phyloP scores from a whole-genome alignment of 2,888 invertebrate species.

The Nomada fabriciana region DNA sequence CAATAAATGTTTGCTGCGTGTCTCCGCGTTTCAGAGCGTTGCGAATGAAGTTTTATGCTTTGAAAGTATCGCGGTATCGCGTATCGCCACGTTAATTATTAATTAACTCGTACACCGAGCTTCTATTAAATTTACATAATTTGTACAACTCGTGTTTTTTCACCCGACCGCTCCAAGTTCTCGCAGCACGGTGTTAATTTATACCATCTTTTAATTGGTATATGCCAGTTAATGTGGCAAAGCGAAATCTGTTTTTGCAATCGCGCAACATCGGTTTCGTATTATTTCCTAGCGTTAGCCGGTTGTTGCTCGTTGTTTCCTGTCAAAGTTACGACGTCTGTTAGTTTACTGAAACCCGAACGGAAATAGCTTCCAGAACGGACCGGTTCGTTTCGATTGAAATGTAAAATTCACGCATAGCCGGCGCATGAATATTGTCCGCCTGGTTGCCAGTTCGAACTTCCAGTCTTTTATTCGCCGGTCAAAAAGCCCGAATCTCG shows the following conservation, averaged over 20 bases:
- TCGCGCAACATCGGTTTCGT: background rate
- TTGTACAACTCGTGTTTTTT: slow-evolving; percentile 7
- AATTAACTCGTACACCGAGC: slow-evolving; percentile 5
- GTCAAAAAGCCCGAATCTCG: slow-evolving; percentile 12
- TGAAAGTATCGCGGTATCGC: background rate
- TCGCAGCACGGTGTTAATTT: slow-evolving; percentile 1
- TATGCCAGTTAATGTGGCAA: background rate
- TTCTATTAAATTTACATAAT: slow-evolving; percentile 25
- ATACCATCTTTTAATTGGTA: slow-evolving; percentile 13
- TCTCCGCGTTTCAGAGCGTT: background rate
- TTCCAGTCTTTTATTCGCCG: background rate
- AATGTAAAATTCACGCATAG: slow-evolving; percentile 55
- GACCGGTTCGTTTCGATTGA: slow-evolving; percentile 41
- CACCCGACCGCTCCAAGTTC: background rate
- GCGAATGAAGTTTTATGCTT: background rate
- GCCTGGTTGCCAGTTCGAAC: background rate
- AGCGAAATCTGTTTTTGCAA: background rate
- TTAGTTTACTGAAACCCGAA: slow-evolving; percentile 30
- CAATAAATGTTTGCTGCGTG: background rate
- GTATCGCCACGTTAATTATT: slow-evolving; percentile 16
- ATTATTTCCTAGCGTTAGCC: slow-evolving; percentile 3
- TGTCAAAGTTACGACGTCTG: slow-evolving; percentile 37
- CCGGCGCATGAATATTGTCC: slow-evolving; percentile 34
- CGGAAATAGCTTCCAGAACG: slow-evolving; percentile 22
- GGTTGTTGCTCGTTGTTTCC: slow-evolving; percentile 6